Conservation (phyloP, 2,888 invertebrate genomes). For the Lepas anatifera region DNA sequence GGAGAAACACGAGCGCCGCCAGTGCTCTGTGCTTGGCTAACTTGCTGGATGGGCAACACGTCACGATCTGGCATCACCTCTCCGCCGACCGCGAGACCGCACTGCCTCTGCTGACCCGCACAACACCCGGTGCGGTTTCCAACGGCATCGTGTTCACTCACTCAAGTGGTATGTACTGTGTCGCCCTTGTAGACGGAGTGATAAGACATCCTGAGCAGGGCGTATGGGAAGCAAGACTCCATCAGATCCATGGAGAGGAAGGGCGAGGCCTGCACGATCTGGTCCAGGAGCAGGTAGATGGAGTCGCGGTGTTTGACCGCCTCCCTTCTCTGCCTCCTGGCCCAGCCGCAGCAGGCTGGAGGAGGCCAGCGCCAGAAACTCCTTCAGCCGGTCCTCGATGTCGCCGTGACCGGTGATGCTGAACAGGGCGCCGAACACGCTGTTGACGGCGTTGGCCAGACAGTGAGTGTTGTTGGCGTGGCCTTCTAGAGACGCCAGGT, state of each 20-base stretch:
- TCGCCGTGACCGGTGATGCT: conserved; percentile 92
- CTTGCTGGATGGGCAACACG: too few relatives aligned
- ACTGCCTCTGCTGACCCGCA: too few relatives aligned
- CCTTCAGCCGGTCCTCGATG: conserved; percentile 94
- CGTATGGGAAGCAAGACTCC: conserved; percentile 98
- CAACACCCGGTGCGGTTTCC: too few relatives aligned
- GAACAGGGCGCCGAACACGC: conserved; percentile 91
- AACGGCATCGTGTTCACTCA: too few relatives aligned
- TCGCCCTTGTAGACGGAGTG: conserved; percentile 74
- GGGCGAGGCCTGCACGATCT: conserved; percentile 96
- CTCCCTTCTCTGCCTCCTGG: conserved; percentile 90
- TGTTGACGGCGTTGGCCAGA: conserved; percentile 89
- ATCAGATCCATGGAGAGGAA: conserved; percentile 97
- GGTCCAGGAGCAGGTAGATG: conserved; percentile 88
- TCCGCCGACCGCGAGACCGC: too few relatives aligned
- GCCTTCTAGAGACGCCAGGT: conserved; percentile 62
- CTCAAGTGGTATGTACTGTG: not conserved
- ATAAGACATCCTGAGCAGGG: conserved; percentile 92
- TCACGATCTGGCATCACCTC: too few relatives aligned
- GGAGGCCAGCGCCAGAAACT: conserved; percentile 58
- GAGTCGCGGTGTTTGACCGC: conserved; percentile 88
- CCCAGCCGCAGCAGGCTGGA: conserved; percentile 88
- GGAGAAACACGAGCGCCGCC: too few relatives aligned
- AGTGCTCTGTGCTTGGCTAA: too few relatives aligned
- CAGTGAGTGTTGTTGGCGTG: conserved; percentile 99